phyloP scores from a whole-genome alignment of 2,888 invertebrate species.

The Hydraecia micacea region DNA sequence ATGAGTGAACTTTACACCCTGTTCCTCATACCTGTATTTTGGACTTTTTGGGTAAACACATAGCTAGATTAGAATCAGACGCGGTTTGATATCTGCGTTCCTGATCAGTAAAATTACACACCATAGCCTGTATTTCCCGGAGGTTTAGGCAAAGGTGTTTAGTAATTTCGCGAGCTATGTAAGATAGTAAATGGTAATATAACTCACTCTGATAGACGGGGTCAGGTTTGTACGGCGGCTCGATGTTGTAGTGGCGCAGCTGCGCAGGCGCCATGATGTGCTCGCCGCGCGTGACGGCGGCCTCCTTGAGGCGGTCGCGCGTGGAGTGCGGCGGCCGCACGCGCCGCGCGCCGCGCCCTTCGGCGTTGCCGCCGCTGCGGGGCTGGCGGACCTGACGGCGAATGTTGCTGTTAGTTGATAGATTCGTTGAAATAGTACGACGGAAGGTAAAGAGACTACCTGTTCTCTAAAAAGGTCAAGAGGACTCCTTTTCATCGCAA shows the following conservation, averaged over 20 bases:
- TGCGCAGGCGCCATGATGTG: conserved; percentile 91
- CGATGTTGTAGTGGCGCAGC: conserved; percentile 81
- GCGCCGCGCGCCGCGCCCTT: conserved; percentile 88
- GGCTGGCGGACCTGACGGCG: conserved; percentile 87
- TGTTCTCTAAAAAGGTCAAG: not conserved
- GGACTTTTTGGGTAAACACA: too few relatives aligned
- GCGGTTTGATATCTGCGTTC: not conserved
- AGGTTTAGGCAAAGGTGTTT: not conserved
- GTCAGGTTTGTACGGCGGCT: conserved; percentile 73
- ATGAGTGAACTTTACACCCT: not conserved
- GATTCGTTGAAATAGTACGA: not conserved
- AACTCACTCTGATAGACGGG: conserved; percentile 81
- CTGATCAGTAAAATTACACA: too few relatives aligned
- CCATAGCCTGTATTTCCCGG: too few relatives aligned
- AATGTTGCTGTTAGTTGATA: not conserved
- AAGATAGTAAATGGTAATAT: not conserved
- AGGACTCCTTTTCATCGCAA: not conserved
- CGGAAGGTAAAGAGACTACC: too few relatives aligned
- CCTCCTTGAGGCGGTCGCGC: conserved; percentile 95
- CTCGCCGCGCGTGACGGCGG: conserved; percentile 96
- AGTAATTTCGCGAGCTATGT: too few relatives aligned
- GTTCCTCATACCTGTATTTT: not conserved
- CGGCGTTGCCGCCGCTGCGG: conserved; percentile 85
- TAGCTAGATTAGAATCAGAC: not conserved
- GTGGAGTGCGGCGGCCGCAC: conserved; percentile 97